Percentiles rank a stretch among this genome's conserved stretches.
Conservation (phyloP, 2,888 invertebrate species). For the Falcaria lacertinaria region DNA sequence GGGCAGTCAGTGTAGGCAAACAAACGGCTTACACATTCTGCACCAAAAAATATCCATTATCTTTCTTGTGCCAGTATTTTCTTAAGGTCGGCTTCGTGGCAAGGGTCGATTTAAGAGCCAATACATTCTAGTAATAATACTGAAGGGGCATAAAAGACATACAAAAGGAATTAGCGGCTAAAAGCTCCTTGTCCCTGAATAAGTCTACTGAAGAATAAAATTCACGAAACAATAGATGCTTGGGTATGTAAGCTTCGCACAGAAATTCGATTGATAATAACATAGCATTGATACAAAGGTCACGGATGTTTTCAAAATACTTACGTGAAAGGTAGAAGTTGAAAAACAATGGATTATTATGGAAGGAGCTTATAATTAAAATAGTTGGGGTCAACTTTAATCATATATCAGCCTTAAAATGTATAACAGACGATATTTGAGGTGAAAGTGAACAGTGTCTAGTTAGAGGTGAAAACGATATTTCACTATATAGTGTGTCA, state of each 20-base stretch:
- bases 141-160: neutral
- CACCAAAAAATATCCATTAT: constrained; percentile 22
- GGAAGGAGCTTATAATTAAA: too few relatives aligned
- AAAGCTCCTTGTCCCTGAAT: neutral
- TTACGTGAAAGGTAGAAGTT: too few relatives aligned
- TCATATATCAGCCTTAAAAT: too few relatives aligned
- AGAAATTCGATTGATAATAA: neutral
- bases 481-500: neutral
- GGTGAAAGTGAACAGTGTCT: neutral
- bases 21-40: constrained; percentile 30
- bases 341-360: too few relatives aligned
- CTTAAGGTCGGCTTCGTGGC: constrained; percentile 7
- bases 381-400: too few relatives aligned
- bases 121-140: neutral
- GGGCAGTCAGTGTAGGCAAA: constrained; percentile 15
- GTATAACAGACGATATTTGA: neutral
- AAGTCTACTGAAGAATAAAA: neutral
- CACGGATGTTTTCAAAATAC: neutral
- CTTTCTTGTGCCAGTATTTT: constrained; percentile 16
- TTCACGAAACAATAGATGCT: neutral
- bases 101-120: neutral
- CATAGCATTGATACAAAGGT: neutral
- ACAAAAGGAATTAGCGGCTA: neutral
- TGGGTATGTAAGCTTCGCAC: too few relatives aligned
- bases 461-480: neutral